phyloP scores from a whole-genome alignment of 2,113 vertebrate species.

The Seriola aureovittata region DNA sequence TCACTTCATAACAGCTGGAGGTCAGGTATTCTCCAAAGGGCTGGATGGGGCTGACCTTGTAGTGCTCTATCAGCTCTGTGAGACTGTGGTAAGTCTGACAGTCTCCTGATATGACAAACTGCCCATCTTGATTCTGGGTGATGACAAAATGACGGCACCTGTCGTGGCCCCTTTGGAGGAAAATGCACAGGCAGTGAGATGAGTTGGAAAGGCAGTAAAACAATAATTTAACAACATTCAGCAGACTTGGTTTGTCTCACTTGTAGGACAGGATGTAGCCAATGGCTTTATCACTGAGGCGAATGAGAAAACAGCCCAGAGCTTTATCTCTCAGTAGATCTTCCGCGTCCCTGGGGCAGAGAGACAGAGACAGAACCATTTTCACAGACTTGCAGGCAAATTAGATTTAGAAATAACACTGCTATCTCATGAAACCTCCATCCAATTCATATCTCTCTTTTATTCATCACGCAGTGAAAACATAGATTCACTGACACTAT shows the following conservation, averaged over 20 bases:
- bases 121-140: slow-evolving; percentile 80
- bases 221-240: background rate
- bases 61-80: slow-evolving; percentile 83
- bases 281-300: slow-evolving; percentile 87
- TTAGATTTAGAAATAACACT: slow-evolving; percentile 7
- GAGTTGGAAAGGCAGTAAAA: background rate
- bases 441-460: background rate
- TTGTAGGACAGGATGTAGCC: slow-evolving; percentile 92
- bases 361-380: background rate
- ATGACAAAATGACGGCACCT: slow-evolving; percentile 91
- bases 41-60: slow-evolving; percentile 83
- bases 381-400: slow-evolving; percentile 26
- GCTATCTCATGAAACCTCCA: background rate
- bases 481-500: too few species aligned
- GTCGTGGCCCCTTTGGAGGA: slow-evolving; percentile 83
- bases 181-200: background rate
- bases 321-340: slow-evolving; percentile 84
- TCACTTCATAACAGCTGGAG: slow-evolving; percentile 82
- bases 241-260: slow-evolving; percentile 72
- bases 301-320: slow-evolving; percentile 88
- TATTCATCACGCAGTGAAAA: background rate
- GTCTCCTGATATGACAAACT: slow-evolving; percentile 86
- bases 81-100: slow-evolving; percentile 79
- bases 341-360: slow-evolving; percentile 85
- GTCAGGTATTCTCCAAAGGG: slow-evolving; percentile 89